phyloP scores from a whole-genome alignment of 92 coral and sea anemone genomes.

The Palythoa caribaeorum region DNA sequence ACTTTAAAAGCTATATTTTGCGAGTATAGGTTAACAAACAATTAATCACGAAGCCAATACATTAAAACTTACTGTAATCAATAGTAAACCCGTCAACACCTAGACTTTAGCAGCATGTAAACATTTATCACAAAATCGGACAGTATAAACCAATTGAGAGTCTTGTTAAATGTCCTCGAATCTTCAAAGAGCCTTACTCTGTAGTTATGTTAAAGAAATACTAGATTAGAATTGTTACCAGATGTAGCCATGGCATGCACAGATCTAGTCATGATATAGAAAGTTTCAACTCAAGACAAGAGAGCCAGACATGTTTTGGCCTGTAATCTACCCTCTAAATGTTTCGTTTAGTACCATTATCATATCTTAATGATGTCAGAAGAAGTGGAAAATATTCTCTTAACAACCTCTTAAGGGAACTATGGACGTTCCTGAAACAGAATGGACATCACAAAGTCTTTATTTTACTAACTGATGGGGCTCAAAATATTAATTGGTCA shows the following conservation, averaged over 20 bases:
- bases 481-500: not conserved
- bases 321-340: not conserved
- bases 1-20: not conserved
- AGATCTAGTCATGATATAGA: not conserved
- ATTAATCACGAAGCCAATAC: not conserved
- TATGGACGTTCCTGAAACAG: not conserved
- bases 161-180: not conserved
- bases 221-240: not conserved
- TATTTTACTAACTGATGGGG: not conserved
- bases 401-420: not conserved
- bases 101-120: not conserved
- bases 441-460: not conserved
- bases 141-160: not conserved
- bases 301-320: not conserved
- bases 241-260: not conserved
- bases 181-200: not conserved
- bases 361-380: not conserved
- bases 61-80: not conserved
- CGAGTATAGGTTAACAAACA: not conserved
- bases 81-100: not conserved
- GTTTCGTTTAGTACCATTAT: not conserved
- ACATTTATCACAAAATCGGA: not conserved
- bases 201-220: not conserved
- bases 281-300: not conserved
- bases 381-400: not conserved